phyloP scores from a whole-genome alignment of 1,140 invertebrate species.

The Mycetomoellerius zeteki region DNA sequence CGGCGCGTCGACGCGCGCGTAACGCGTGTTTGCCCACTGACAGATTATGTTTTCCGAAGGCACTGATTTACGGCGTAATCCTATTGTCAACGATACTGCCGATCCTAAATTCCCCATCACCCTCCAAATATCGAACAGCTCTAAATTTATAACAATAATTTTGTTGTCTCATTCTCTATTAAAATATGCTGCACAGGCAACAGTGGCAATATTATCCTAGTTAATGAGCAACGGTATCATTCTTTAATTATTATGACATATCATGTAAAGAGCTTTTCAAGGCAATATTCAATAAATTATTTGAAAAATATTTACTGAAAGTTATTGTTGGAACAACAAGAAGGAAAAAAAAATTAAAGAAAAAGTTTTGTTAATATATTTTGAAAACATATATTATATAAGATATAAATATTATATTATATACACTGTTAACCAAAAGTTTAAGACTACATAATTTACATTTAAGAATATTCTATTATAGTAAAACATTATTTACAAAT shows the following conservation, averaged over 20 bases:
- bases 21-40: constrained; percentile 48
- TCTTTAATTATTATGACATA: neutral
- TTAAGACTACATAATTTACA: too few relatives aligned
- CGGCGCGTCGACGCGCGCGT: constrained; percentile 21
- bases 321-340: neutral
- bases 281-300: neutral
- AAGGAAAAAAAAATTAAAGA: neutral
- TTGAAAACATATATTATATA: too few relatives aligned
- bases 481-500: too few relatives aligned
- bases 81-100: constrained; percentile 47
- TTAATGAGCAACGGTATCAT: neutral
- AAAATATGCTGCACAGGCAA: neutral
- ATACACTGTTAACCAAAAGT: too few relatives aligned
- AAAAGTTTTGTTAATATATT: neutral
- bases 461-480: too few relatives aligned
- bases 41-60: constrained; percentile 57
- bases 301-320: neutral
- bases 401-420: too few relatives aligned
- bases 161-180: constrained; percentile 4
- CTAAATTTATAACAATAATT: constrained; percentile 40
- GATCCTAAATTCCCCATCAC: constrained; percentile 38
- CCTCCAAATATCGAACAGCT: neutral
- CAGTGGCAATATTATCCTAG: neutral
- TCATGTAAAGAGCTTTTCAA: neutral
- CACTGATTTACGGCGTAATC: constrained; percentile 57